Base-by-base conservation (phyloP, 2,888 invertebrate genomes). In the Drosophila tanythrix region DNA sequence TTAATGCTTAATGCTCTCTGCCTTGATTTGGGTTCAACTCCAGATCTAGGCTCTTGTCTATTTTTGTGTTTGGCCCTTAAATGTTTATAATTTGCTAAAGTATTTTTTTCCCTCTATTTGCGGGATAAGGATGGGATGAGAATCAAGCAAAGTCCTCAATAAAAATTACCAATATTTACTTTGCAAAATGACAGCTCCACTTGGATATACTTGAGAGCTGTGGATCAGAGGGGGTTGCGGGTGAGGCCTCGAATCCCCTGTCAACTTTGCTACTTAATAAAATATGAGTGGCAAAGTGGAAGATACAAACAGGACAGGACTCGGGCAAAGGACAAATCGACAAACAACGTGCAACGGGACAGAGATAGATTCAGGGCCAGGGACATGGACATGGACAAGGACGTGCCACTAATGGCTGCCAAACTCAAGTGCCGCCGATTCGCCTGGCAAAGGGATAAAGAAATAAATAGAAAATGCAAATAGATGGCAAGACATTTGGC, bases 151-250 rank as follows among this genome's bases (percentile, higher is more conserved):
- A 88, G 84, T 86, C 83, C 87, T 77, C 88, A 88, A 88, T 89
- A 89, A 88, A 88, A 88, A 89, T 88, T 88, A 89, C 89, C 89
- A 89, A 88, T 88, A 88, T 89, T 88, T 88, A 88, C 89, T 88
- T 83, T 89, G 83, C 80, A 84, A 88, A 88, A 89, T 89, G 89
- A 88, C 88, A 88, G 81, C 70, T 78, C 76, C 74, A 72, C 81
- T 76, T 76, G 69, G 33, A 57, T 52, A 46, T 50, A 59, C 58
- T 66, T 27, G 53, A 51, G 40, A 11, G 18, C 5, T 43, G 35
- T 27, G 48, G 27, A 15, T 11, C 21, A 21, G 27, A 25, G 35
- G 33, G 4, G 10, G 4, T 4, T 3, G 27, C 38, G 65, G 53
- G 21, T 29, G 51, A 57, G 75, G 52, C 67, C 61, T 70, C 74